Evolutionary conservation across 2,888 invertebrate species (phyloP).

Genomic region (Caradrina kadenii): DNA sequence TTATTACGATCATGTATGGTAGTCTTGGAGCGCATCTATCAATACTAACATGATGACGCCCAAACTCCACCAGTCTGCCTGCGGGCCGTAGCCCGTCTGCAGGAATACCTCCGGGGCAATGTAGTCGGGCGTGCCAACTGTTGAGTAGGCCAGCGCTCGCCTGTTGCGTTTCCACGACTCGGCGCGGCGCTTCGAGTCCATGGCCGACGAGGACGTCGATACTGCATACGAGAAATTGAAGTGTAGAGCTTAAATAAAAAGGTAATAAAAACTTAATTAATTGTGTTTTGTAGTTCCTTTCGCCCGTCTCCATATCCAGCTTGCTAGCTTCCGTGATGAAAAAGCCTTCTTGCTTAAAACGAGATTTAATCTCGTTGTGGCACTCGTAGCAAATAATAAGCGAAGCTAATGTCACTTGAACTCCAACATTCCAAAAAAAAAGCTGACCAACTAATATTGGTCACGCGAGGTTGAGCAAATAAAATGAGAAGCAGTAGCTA

Average conservation of each 20-base stretch:
- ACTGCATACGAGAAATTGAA: slow-evolving; percentile 73
- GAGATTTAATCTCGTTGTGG: slow-evolving; percentile 16
- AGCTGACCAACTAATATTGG: slow-evolving; percentile 23
- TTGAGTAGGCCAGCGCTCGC: slow-evolving; percentile 97
- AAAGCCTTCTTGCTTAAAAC: slow-evolving; percentile 27
- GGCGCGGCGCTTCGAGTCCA: slow-evolving; percentile 99
- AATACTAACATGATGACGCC: slow-evolving; percentile 98
- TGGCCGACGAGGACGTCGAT: slow-evolving; percentile 90
- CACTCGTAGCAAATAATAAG: slow-evolving; percentile 39
- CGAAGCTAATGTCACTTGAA: slow-evolving; percentile 29
- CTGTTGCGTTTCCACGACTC: slow-evolving; percentile 99
- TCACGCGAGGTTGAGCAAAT: slow-evolving; percentile 22
- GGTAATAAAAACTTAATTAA: slow-evolving; percentile 49
- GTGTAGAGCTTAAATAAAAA: slow-evolving; percentile 58
- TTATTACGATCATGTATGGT: slow-evolving; percentile 11
- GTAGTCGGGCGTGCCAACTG: slow-evolving; percentile 99
- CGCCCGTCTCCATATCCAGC: slow-evolving; percentile 23
- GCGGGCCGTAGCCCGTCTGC: slow-evolving; percentile 99
- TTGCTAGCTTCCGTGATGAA: slow-evolving; percentile 23
- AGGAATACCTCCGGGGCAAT: slow-evolving; percentile 99
- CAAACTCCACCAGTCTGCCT: slow-evolving; percentile 99
- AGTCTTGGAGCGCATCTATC: not conserved
- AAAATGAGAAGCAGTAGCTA: slow-evolving; percentile 32
- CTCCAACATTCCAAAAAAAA: slow-evolving; percentile 4
- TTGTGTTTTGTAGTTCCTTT: slow-evolving; percentile 14